phyloP scores from a whole-genome alignment of 2,113 vertebrate species.

The Heloderma charlesbogerti region DNA sequence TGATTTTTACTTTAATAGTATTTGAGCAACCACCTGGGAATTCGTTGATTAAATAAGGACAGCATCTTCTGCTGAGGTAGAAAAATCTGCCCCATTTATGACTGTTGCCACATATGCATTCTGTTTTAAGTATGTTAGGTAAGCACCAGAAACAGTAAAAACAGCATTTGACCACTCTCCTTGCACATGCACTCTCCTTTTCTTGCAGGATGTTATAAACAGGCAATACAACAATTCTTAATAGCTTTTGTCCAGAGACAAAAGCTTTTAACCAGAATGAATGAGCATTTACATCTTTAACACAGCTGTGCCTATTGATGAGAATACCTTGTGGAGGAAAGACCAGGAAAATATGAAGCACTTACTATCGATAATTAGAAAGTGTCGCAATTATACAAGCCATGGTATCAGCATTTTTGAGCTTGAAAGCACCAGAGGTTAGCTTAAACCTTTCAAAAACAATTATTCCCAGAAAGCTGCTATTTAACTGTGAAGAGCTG shows the following conservation, averaged over 20 bases:
- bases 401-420: background rate
- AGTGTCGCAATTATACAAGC: background rate
- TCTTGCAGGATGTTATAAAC: background rate
- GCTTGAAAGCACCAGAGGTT: background rate
- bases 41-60: conserved; percentile 64
- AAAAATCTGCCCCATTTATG: conserved; percentile 82
- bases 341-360: background rate
- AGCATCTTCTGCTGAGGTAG: conserved; percentile 76
- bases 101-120: conserved; percentile 74
- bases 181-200: background rate
- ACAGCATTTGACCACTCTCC: background rate
- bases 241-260: background rate
- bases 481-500: background rate
- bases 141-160: background rate
- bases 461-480: background rate
- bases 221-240: conserved; percentile 75
- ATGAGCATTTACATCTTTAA: background rate
- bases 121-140: conserved; percentile 55
- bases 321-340: background rate
- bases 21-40: background rate
- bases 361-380: background rate
- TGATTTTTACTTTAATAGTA: conserved; percentile 8
- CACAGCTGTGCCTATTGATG: background rate
- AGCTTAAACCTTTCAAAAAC: background rate
- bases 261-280: background rate